Base-by-base conservation (phyloP, 1,140 invertebrate species). In the Panagrolaimus sp. region DNA sequence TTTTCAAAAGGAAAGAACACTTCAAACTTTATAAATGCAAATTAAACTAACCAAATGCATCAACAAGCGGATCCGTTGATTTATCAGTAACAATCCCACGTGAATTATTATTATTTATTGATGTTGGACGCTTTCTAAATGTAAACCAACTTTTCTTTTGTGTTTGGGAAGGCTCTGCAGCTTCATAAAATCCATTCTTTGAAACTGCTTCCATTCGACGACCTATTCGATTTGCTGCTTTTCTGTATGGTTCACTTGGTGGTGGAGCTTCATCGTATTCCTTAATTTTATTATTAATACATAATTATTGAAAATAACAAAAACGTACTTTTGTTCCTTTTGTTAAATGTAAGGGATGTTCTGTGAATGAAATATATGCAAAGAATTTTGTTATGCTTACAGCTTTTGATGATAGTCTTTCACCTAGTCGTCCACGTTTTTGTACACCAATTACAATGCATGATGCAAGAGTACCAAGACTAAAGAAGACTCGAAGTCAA, bases 361-460 rank as follows among this genome's bases (percentile, higher is more conserved):
- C 74, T 16, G 80, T 81, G 65, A 75, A 68, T 7, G 80, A 81
- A 27, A 81, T 63, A 63, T 63, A 68, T 20, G 74, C 69, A 65
- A 81, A 69, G 20, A 78, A 48, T 67, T 68, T 71, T 23, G 74
- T 68, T 9, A 82, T 65, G 48, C 68, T 68, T 27, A 81, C 67
- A 5, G 78, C 74, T 44, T 73, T 65, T 13, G 46, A 62, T 13
- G 68, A 75, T 16, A 81, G 69, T 16, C 79, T 44, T 53, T 81
- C 79, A 14, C 79, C 79, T 25, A 82, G 67, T 25, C 76, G 47
- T 31, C 79, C 79, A 44, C 75, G 46, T 63, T 81, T 81, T 65
- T 81, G 79, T 9, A 81, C 76, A 14, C 76, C 80, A 51, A 81
- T 81, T 9, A 81, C 78, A 7, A 81, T 74, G 13, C 74, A 74